These are phyloP conservation scores for Eriosoma lanigerum DNA, from an alignment of 1,140 invertebrate species.

Conservation along the genomic window DNA sequence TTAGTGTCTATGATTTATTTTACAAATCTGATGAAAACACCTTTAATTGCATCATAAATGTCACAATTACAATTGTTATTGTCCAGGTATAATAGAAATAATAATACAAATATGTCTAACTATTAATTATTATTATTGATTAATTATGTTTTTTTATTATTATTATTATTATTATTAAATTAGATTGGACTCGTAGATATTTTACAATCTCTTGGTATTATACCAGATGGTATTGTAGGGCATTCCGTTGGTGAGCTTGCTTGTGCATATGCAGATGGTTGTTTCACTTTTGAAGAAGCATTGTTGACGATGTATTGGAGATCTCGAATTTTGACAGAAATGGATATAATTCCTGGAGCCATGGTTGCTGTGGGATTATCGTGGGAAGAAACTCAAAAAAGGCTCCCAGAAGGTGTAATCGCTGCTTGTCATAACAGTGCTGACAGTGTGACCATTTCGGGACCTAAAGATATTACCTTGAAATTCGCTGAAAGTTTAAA, in stretches of 20 bases:
- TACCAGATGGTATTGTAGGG: conserved; percentile 80
- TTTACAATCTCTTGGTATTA: conserved; percentile 69
- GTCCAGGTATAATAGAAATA: conserved; percentile 66
- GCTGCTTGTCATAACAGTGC: conserved; percentile 84
- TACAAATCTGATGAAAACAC: conserved; percentile 60
- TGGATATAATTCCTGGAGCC: conserved; percentile 59
- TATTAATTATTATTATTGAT: background rate
- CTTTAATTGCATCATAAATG: conserved; percentile 62
- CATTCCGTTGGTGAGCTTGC: conserved; percentile 89
- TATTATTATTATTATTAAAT: background rate
- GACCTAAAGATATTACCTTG: conserved; percentile 71
- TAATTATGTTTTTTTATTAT: background rate
- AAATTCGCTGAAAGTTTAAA: conserved; percentile 71
- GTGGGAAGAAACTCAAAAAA: conserved; percentile 60
- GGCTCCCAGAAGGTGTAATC: conserved; percentile 70
- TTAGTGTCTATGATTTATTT: conserved; percentile 63
- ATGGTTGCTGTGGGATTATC: conserved; percentile 51
- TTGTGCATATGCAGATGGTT: conserved; percentile 86
- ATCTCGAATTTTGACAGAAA: conserved; percentile 64
- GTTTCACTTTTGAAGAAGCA: conserved; percentile 80
- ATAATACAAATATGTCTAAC: background rate
- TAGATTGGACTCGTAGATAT: conserved; percentile 82
- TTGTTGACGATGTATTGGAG: conserved; percentile 72
- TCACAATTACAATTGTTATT: conserved; percentile 72
- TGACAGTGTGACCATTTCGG: conserved; percentile 84